These are phyloP conservation scores for Myotis brandtii DNA, from an alignment of 2,113 vertebrate species.

Conservation along the genomic window DNA sequence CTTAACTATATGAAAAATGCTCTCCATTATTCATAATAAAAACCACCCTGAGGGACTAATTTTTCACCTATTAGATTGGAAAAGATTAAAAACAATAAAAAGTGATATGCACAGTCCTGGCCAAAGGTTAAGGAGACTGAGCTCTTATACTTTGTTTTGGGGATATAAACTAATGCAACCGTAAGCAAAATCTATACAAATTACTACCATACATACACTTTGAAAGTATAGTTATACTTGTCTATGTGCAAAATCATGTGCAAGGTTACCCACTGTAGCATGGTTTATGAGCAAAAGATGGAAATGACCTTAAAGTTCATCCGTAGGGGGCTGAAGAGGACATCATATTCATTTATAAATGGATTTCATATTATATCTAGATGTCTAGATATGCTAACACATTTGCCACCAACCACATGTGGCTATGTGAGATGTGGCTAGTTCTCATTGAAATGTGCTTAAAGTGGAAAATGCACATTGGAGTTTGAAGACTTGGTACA, in stretches of 20 bases:
- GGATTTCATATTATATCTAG: neutral
- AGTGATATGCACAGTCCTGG: neutral
- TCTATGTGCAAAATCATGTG: neutral
- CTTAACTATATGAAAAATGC: neutral
- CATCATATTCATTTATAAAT: neutral
- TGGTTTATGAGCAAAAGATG: conserved; percentile 30
- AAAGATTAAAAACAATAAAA: neutral
- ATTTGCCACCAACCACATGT: neutral
- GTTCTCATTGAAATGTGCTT: neutral
- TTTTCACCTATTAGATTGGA: conserved; percentile 21
- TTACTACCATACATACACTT: neutral
- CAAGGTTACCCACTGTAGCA: neutral
- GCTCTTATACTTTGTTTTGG: neutral
- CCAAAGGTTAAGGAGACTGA: neutral
- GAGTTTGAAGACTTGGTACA: conserved; percentile 31
- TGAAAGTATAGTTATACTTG: neutral
- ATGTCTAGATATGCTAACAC: neutral
- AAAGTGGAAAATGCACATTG: neutral
- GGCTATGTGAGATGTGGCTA: neutral
- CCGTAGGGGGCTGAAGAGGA: neutral
- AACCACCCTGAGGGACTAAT: neutral
- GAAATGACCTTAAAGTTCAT: neutral
- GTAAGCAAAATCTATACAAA: neutral
- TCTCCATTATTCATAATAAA: neutral
- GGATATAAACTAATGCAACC: neutral